phyloP scores from a whole-genome alignment of 2,888 invertebrate genomes.

The Drosophila suboccidentalis region DNA sequence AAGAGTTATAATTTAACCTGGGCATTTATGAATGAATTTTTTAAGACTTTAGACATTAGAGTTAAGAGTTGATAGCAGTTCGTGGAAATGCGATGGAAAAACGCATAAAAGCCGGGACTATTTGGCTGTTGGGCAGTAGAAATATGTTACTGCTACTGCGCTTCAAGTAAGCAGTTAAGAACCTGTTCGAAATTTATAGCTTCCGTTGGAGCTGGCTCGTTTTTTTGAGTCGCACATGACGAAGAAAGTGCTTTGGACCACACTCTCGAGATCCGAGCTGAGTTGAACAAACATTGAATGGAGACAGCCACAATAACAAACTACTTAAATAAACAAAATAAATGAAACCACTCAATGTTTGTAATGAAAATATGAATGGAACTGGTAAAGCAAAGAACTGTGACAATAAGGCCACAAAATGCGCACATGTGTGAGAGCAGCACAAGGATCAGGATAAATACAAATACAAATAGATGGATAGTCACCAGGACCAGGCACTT shows the following conservation, averaged over 20 bases:
- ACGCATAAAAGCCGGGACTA: slow-evolving; percentile 33
- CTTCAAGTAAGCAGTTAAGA: slow-evolving; percentile 44
- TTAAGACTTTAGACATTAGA: slow-evolving; percentile 15
- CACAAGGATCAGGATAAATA: slow-evolving; percentile 60
- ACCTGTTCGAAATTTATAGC: slow-evolving; percentile 72
- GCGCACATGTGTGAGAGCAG: slow-evolving; percentile 42
- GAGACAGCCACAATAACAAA: slow-evolving; percentile 37
- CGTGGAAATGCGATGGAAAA: slow-evolving; percentile 59
- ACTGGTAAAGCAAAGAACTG: slow-evolving; percentile 19
- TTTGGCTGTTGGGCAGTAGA: slow-evolving; percentile 31
- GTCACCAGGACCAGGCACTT: slow-evolving; percentile 44
- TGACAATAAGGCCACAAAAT: slow-evolving; percentile 53
- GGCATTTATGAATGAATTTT: slow-evolving; percentile 66
- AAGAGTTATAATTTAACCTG: slow-evolving; percentile 64
- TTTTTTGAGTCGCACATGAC: slow-evolving; percentile 14
- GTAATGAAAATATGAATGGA: slow-evolving; percentile 64
- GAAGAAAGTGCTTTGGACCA: slow-evolving; percentile 49
- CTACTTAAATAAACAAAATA: slow-evolving; percentile 61
- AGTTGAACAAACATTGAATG: slow-evolving; percentile 27
- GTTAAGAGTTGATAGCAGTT: slow-evolving; percentile 46
- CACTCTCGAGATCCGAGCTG: slow-evolving; percentile 28
- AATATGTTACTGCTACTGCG: slow-evolving; percentile 45
- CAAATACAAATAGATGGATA: slow-evolving; percentile 61
- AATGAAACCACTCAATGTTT: slow-evolving; percentile 52
- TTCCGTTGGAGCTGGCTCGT: slow-evolving; percentile 62